These are phyloP conservation scores for Acipenser transmontanus DNA, from an alignment of 2,797 vertebrate species.

Conservation along the genomic window DNA sequence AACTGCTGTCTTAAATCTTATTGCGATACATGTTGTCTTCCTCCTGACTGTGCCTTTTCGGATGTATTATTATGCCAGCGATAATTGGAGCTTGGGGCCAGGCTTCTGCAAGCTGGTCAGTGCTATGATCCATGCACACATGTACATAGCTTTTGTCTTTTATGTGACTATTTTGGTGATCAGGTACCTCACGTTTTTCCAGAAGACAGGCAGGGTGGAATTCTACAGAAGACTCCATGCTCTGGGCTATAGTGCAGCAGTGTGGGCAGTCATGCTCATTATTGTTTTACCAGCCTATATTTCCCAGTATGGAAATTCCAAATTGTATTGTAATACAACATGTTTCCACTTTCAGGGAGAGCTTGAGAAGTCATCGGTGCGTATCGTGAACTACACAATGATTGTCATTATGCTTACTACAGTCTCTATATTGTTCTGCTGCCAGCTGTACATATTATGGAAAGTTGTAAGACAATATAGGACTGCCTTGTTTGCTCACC, in stretches of 20 bases:
- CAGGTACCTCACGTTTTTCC: conserved; percentile 69
- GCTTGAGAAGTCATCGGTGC: neutral
- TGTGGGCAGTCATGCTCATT: conserved; percentile 66
- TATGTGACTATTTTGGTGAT: conserved; percentile 72
- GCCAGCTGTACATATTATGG: conserved; percentile 62
- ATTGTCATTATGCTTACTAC: conserved; percentile 43
- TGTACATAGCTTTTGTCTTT: conserved; percentile 82
- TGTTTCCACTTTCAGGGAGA: conserved; percentile 71
- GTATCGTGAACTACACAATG: conserved; percentile 59
- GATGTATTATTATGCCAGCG: conserved; percentile 62
- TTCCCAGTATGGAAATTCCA: conserved; percentile 45
- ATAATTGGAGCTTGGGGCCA: conserved; percentile 43
- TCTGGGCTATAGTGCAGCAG: conserved; percentile 41
- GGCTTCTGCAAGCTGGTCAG: conserved; percentile 69
- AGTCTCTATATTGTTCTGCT: conserved; percentile 42
- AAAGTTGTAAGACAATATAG: conserved; percentile 50
- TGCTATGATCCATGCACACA: conserved; percentile 81
- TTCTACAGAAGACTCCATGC: conserved; percentile 66
- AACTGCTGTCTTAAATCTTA: conserved; percentile 74
- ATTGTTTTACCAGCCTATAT: conserved; percentile 39
- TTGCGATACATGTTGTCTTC: conserved; percentile 74
- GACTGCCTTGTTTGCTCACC: conserved; percentile 52
- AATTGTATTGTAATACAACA: rapidly evolving
- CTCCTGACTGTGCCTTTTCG: conserved; percentile 83
- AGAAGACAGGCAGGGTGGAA: conserved; percentile 49